These are phyloP conservation scores for Mastomys natalensis DNA, from an alignment of 2,113 vertebrate genomes.

Conservation along the genomic window DNA sequence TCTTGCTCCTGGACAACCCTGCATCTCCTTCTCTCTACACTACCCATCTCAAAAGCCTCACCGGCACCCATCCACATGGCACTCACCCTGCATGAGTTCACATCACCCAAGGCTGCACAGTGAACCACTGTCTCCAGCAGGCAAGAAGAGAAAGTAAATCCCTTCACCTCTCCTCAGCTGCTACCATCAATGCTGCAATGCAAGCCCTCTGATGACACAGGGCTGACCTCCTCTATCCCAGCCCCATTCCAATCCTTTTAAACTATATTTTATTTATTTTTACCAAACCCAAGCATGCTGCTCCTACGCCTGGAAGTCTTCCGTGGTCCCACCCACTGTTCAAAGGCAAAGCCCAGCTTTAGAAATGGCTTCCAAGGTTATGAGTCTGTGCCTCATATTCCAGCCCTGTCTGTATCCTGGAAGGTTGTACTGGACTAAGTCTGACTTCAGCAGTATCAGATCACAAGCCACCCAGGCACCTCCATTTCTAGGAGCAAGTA, in stretches of 20 bases:
- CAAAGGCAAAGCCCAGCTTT: background rate
- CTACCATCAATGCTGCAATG: background rate
- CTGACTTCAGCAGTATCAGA: background rate
- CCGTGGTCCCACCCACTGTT: background rate
- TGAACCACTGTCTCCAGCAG: background rate
- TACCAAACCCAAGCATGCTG: background rate
- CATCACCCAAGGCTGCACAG: background rate
- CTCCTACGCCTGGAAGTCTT: background rate
- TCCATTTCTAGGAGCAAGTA: background rate
- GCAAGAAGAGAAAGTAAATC: background rate
- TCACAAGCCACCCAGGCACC: background rate
- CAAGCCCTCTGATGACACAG: background rate
- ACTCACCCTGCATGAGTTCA: background rate
- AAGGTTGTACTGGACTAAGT: background rate
- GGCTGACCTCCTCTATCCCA: background rate
- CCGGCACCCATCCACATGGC: background rate
- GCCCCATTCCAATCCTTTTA: background rate
- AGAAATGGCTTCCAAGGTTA: slow-evolving; percentile 12
- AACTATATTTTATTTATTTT: background rate
- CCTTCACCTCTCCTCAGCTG: background rate
- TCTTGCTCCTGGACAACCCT: background rate
- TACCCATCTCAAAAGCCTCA: background rate
- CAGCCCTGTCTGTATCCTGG: background rate
- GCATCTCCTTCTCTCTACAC: background rate
- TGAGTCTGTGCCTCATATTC: background rate